A percentile compares a stretch with the other conserved stretches of the same genome.
Conservation (phyloP, 2,113 vertebrate species). For the Ciconia maguari region DNA sequence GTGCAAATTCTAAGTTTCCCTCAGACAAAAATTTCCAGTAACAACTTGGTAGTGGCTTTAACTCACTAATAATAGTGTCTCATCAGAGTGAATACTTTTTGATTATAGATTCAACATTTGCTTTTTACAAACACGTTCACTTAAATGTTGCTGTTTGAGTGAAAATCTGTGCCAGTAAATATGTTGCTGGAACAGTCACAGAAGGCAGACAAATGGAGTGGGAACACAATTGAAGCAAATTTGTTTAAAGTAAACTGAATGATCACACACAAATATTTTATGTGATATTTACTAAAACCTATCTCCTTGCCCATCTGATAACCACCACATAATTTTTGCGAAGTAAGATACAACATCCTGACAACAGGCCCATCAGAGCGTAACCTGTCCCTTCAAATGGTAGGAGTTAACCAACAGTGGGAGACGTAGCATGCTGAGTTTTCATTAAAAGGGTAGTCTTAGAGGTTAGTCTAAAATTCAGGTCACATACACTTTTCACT, state of each 20-base stretch:
- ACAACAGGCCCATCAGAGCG: not conserved
- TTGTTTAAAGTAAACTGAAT: conserved; percentile 46
- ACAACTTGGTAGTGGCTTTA: not conserved
- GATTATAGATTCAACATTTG: not conserved
- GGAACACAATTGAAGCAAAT: conserved; percentile 45
- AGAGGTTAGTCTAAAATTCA: not conserved
- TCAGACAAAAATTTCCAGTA: not conserved
- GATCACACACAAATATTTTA: conserved; percentile 22
- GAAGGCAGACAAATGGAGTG: conserved; percentile 46
- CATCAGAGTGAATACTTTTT: not conserved
- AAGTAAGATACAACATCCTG: not conserved
- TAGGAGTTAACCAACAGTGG: not conserved
- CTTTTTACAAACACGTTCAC: not conserved
- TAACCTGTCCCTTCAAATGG: not conserved
- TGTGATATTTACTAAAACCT: not conserved
- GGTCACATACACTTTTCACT: not conserved
- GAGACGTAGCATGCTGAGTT: not conserved
- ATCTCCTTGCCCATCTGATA: not conserved
- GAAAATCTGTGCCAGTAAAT: conserved; percentile 35
- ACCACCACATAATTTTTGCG: not conserved
- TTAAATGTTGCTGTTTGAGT: conserved; percentile 16
- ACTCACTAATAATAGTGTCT: not conserved
- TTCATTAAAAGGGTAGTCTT: not conserved
- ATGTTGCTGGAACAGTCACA: conserved; percentile 39
- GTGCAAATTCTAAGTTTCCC: not conserved